Evolutionary conservation across 2,797 vertebrate species (phyloP).

Genomic region (Luscinia megarhynchos): DNA sequence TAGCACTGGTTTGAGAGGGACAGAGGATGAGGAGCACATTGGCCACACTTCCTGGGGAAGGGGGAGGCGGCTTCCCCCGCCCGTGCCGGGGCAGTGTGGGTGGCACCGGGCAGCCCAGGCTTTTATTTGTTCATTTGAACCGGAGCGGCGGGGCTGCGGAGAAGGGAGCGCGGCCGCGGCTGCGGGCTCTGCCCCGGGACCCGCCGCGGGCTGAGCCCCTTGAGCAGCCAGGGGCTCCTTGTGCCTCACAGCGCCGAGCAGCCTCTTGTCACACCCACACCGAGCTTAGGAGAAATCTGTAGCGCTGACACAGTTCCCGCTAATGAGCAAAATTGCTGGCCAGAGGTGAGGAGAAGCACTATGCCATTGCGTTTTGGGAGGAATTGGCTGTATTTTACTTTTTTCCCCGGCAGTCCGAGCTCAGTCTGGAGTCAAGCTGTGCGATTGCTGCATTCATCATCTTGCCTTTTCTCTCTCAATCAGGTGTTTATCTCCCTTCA

Average conservation of each 20-base stretch:
- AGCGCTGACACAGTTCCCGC: neutral
- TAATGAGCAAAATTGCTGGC: neutral
- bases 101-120: neutral
- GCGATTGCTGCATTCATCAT: neutral
- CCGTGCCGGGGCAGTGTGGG: fast-evolving
- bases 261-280: neutral
- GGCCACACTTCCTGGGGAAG: neutral
- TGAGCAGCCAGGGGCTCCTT: fast-evolving
- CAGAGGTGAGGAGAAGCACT: neutral
- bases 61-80: fast-evolving
- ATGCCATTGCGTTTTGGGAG: neutral
- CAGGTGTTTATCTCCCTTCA: neutral
- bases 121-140: neutral
- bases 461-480: neutral
- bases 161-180: no score
- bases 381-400: neutral
- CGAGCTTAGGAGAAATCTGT: fast-evolving
- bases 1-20: neutral
- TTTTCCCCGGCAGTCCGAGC: neutral
- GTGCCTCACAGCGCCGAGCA: fast-evolving
- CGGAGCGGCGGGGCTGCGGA: no score
- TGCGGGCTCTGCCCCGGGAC: neutral
- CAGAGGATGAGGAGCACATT: neutral
- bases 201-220: neutral
- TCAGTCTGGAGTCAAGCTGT: neutral